These are phyloP conservation scores for Setophaga coronata DNA, from an alignment of 2,113 vertebrate genomes.

Conservation along the genomic window DNA sequence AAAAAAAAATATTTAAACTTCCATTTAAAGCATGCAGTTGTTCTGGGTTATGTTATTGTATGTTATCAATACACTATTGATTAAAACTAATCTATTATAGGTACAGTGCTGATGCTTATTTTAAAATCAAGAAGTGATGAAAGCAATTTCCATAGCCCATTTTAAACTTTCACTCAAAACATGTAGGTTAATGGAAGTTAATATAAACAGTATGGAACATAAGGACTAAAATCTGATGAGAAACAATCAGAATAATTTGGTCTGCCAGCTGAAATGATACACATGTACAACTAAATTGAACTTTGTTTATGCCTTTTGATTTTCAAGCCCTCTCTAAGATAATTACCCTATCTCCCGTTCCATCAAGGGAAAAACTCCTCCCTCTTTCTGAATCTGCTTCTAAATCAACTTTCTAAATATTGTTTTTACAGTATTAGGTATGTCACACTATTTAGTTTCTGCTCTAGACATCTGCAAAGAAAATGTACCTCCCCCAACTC, in stretches of 20 bases:
- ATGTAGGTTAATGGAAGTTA: constrained; percentile 78
- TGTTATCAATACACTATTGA: background rate
- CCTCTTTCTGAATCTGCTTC: background rate
- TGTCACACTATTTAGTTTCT: background rate
- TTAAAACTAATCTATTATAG: constrained; percentile 70
- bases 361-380: background rate
- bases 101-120: constrained; percentile 67
- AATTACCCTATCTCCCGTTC: constrained; percentile 25
- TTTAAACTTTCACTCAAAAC: constrained; percentile 74
- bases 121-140: constrained; percentile 71
- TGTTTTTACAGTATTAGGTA: background rate
- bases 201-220: constrained; percentile 72
- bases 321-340: constrained; percentile 44
- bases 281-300: constrained; percentile 53
- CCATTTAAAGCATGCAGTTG: constrained; percentile 41
- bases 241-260: constrained; percentile 60
- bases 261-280: constrained; percentile 51
- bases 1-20: constrained; percentile 44
- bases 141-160: constrained; percentile 68
- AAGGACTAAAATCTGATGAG: constrained; percentile 73
- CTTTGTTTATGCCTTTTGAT: constrained; percentile 62
- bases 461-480: constrained; percentile 25
- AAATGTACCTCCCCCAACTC: constrained; percentile 23
- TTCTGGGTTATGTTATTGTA: constrained; percentile 64
- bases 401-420: constrained; percentile 14